phyloP scores from a whole-genome alignment of 1,140 invertebrate species.

The Microplitis mediator region DNA sequence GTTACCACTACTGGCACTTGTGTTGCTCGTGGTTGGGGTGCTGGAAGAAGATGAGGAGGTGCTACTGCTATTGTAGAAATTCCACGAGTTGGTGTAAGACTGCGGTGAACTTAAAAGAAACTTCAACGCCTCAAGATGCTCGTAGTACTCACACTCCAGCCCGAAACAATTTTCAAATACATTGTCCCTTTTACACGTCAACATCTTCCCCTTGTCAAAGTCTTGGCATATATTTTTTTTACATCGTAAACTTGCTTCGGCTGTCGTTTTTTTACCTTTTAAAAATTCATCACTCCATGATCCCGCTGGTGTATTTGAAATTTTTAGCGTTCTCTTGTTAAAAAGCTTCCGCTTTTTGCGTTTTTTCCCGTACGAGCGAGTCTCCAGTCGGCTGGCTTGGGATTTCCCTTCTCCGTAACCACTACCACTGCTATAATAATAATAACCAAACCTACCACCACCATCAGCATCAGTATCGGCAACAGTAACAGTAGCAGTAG shows the following conservation, averaged over 20 bases:
- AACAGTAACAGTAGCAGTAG: no score
- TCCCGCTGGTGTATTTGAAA: not conserved
- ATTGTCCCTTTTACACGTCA: not conserved
- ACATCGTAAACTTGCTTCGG: not conserved
- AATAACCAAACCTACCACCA: no score
- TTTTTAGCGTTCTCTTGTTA: conserved; percentile 16
- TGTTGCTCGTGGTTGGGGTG: no score
- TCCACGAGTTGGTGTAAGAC: conserved; percentile 38
- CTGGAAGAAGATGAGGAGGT: no score
- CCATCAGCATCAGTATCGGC: no score
- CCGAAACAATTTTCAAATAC: conserved; percentile 7
- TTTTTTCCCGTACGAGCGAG: conserved; percentile 25
- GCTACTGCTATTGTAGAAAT: conserved; percentile 17
- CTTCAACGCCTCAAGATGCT: conserved; percentile 48
- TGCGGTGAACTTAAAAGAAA: conserved; percentile 49
- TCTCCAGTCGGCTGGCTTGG: conserved; percentile 28
- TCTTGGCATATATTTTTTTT: no score
- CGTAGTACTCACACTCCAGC: conserved; percentile 43
- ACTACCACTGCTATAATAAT: not conserved
- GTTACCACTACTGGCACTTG: conserved; percentile 32
- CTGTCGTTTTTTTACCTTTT: not conserved
- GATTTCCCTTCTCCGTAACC: conserved; percentile 28
- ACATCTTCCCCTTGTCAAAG: no score
- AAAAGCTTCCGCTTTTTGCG: conserved; percentile 37
- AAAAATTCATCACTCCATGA: conserved; percentile 11